Conservation (phyloP, 2,113 vertebrate genomes). For the Notarius lentiginosus region DNA sequence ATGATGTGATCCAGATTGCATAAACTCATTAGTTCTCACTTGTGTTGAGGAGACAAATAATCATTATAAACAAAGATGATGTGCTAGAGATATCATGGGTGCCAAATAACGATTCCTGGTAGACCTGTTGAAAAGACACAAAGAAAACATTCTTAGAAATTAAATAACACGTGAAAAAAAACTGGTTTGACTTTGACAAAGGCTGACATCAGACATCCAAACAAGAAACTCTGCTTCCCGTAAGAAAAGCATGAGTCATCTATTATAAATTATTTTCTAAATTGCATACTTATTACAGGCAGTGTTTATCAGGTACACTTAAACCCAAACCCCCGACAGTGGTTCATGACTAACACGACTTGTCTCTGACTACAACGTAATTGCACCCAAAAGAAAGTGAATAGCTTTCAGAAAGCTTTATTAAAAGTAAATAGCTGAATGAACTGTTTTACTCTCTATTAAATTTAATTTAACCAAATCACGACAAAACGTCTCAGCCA, state of each 20-base stretch:
- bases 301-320: slow-evolving; percentile 23
- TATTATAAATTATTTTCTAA: slow-evolving; percentile 10
- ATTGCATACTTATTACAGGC: slow-evolving; percentile 5
- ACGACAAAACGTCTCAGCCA: no score
- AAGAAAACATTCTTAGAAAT: slow-evolving; percentile 27
- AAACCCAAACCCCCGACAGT: background rate
- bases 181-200: background rate
- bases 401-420: background rate
- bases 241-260: slow-evolving; percentile 31
- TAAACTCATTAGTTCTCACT: slow-evolving; percentile 52
- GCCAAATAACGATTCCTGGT: slow-evolving; percentile 17
- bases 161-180: background rate
- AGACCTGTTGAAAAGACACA: slow-evolving; percentile 53
- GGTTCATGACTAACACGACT: background rate
- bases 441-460: background rate
- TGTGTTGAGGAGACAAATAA: slow-evolving; percentile 48
- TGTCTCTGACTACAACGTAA: background rate
- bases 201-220: background rate
- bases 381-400: background rate
- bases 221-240: slow-evolving; percentile 3
- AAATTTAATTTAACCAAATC: background rate
- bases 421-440: background rate
- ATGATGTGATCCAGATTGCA: slow-evolving; percentile 39
- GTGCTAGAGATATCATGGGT: slow-evolving; percentile 11
- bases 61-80: slow-evolving; percentile 16